phyloP scores from a whole-genome alignment of 2,797 vertebrate species.

The Hypotaenidia okinawae region DNA sequence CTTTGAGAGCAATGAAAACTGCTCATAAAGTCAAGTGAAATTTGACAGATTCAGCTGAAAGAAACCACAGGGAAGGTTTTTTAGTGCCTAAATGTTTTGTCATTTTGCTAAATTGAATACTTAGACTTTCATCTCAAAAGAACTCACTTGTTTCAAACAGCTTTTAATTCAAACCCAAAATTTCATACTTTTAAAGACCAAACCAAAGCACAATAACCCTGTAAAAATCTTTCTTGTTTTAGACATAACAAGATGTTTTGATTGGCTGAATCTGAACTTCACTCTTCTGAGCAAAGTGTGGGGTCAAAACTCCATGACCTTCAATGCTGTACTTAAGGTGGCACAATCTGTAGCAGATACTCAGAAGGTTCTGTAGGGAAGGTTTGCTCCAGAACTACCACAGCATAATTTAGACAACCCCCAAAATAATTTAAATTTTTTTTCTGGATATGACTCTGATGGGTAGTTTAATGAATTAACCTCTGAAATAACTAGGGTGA shows the following conservation, averaged over 20 bases:
- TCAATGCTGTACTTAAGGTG: neutral
- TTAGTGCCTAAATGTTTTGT: neutral
- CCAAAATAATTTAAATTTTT: neutral
- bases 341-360: neutral
- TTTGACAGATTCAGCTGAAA: neutral
- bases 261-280: neutral
- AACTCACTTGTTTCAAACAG: neutral
- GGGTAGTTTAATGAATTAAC: slow-evolving; percentile 24
- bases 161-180: neutral
- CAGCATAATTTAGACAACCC: neutral
- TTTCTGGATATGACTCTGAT: slow-evolving; percentile 5
- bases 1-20: neutral
- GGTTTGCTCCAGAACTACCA: neutral
- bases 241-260: neutral
- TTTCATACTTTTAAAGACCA: neutral
- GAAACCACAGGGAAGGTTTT: neutral
- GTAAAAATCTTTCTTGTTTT: neutral
- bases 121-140: neutral
- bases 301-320: neutral
- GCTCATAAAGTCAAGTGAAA: neutral
- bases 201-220: neutral
- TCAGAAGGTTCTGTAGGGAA: neutral
- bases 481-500: slow-evolving; percentile 49
- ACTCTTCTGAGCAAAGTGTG: neutral
- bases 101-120: neutral